These are phyloP conservation scores for Rhinoderma darwinii DNA, from an alignment of 2,113 vertebrate genomes.

Conservation along the genomic window DNA sequence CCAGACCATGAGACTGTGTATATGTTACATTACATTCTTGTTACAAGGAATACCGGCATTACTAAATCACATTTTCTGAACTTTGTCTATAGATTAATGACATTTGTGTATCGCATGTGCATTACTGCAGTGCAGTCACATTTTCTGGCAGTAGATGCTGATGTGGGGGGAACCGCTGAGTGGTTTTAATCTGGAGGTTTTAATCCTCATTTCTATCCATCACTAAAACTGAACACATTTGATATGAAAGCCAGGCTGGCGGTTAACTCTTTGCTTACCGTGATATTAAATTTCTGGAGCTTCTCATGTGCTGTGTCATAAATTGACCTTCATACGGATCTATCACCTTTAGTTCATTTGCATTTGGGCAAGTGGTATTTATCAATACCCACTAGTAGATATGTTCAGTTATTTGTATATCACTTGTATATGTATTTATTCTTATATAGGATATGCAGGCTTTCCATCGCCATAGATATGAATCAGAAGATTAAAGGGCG, in stretches of 20 bases:
- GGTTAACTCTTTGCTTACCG: slow-evolving; percentile 31
- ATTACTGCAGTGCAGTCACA: neutral
- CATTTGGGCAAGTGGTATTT: neutral
- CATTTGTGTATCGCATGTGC: neutral
- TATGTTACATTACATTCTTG: neutral
- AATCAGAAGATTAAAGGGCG: slow-evolving; percentile 38
- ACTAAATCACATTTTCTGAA: neutral
- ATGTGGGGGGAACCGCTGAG: slow-evolving; percentile 25
- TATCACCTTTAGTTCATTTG: neutral
- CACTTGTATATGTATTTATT: neutral
- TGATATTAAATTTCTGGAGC: neutral
- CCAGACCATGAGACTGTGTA: neutral
- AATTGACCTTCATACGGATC: neutral
- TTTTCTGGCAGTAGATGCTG: slow-evolving; percentile 5
- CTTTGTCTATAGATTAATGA: neutral
- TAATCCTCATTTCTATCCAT: slow-evolving; percentile 41
- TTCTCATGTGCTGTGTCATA: neutral
- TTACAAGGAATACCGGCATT: neutral
- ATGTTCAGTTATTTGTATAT: neutral
- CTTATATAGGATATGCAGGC: neutral
- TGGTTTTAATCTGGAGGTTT: slow-evolving; percentile 50
- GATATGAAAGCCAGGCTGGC: slow-evolving; percentile 43
- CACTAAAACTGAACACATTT: slow-evolving; percentile 40
- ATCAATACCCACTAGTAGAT: neutral
- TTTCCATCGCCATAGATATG: neutral